Evolutionary conservation across 2,113 vertebrate genomes (phyloP).

Genomic region (Caloenas nicobarica): DNA sequence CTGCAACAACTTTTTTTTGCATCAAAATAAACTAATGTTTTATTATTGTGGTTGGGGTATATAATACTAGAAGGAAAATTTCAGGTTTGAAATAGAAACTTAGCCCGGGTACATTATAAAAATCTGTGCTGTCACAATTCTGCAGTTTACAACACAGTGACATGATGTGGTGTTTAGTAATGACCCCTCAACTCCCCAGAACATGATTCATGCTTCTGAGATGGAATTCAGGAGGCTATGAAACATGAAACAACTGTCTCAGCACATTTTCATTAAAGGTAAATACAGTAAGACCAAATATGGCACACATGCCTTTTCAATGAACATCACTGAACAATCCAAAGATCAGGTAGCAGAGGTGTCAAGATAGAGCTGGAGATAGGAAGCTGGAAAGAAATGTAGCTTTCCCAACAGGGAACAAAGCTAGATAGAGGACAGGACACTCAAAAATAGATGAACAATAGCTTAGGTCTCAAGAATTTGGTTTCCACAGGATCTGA

Average conservation of each 20-base stretch:
- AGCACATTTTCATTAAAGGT: neutral
- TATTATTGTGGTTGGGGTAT: neutral
- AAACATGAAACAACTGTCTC: neutral
- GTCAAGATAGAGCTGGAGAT: neutral
- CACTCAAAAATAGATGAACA: neutral
- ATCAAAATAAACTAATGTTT: neutral
- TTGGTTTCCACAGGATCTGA: neutral
- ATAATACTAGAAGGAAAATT: neutral
- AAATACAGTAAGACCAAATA: neutral
- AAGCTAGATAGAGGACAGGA: neutral
- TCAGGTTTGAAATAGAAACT: neutral
- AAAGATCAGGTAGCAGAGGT: neutral
- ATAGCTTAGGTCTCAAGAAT: neutral
- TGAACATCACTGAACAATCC: neutral
- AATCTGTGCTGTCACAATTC: neutral
- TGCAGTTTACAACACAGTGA: neutral
- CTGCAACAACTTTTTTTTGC: neutral
- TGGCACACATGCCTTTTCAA: neutral
- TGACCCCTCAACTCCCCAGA: neutral
- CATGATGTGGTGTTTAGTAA: neutral
- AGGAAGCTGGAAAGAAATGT: neutral
- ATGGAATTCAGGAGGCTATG: neutral
- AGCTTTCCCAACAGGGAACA: neutral
- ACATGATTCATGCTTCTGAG: neutral
- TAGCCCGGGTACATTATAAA: neutral